Evolutionary conservation across 2,888 invertebrate genomes (phyloP), one percentile per base, ranked within the genome.

Genomic region (Micoletzkya japonica): DNA sequence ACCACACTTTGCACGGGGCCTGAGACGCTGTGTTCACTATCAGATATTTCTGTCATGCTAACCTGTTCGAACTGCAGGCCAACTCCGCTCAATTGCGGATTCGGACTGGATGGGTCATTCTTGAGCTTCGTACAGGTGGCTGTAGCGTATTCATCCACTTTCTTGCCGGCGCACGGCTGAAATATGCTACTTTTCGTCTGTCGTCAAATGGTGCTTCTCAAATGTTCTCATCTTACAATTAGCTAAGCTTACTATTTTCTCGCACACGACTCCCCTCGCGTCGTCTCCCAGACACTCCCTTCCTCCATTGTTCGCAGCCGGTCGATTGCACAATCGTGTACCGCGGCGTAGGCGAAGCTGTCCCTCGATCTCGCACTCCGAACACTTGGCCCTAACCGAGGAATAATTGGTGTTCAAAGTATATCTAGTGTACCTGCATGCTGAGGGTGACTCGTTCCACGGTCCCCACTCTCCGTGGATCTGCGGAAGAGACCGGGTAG

Each of bases 301-400:
- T 7, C 82, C 82, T 14, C 81, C 81, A 60, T 81, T 80, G 68
- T 82, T 82, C 2, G 81, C 72, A 60, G 74, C 77, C 10, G 83
- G 83, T 54, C 77, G 75, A 50, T 82, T 81, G 76, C 83, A 83
- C 37, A 74, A 70, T 69, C 83, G 49, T 14, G 81, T 76, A 50
- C 77, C 76, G 61, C 82, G 70, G 34, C 76, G 61, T 24, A 83
- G 68, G 37, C 78, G 63, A 32, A 83, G 71, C 66, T 83, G 83
- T 17, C 83, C 83, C 17, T 68, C 70, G 26, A 83, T 76, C 52
- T 77, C 72, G 73, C 83, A 83, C 7, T 68, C 70, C 4, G 78
- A 74, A 70, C 82, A 83, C n/a, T 68, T 59, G 24, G 76, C 77
- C 17, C 78, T 57, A 1, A 71, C 30, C 32, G 14, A 34, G 24